Conservation (phyloP, 2,113 vertebrate genomes). For the Zosterops japonicus region DNA sequence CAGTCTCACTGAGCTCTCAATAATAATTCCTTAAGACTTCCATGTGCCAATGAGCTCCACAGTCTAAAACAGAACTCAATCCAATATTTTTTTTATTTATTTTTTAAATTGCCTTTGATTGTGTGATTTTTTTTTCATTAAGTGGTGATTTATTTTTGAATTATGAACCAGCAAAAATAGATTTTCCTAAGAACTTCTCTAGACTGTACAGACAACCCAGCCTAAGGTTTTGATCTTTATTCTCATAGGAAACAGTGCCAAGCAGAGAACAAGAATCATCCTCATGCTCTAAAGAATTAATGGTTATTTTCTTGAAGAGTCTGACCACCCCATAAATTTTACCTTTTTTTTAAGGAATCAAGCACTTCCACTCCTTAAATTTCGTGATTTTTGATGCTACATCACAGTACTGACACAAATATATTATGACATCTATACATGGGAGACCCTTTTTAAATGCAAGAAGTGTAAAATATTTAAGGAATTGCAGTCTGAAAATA, state of each 20-base stretch:
- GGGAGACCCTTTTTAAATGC: neutral
- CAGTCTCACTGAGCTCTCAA: neutral
- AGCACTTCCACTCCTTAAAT: neutral
- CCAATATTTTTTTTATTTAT: neutral
- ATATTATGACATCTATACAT: neutral
- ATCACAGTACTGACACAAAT: neutral
- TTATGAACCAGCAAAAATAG: neutral
- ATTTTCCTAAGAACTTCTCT: neutral
- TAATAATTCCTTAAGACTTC: neutral
- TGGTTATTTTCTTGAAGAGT: neutral
- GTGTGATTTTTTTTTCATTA: neutral
- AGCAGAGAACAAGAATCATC: neutral
- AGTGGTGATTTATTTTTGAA: neutral
- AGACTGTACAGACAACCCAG: neutral
- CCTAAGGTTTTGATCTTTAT: neutral
- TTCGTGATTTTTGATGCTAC: neutral
- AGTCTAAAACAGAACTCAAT: neutral
- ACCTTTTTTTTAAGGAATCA: neutral
- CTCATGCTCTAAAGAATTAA: neutral
- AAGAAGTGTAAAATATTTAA: neutral
- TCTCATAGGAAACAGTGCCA: neutral
- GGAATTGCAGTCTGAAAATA: neutral
- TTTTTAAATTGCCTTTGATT: neutral
- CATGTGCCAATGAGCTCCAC: neutral
- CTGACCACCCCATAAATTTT: neutral